phyloP scores from a whole-genome alignment of 2,797 vertebrate species.

The Pelodytes ibericus region DNA sequence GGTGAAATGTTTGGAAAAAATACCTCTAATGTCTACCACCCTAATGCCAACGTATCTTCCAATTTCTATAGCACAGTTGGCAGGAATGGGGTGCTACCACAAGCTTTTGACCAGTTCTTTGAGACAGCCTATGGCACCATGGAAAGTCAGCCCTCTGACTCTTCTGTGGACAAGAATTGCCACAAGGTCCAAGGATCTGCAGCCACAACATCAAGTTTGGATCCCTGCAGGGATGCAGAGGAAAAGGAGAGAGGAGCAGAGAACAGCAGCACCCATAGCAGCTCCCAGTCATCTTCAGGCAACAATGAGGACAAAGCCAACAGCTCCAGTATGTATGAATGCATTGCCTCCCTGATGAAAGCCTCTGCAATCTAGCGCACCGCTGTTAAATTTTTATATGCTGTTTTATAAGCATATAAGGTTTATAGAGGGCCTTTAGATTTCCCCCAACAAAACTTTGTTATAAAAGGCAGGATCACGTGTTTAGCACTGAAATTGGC shows the following conservation, averaged over 20 bases:
- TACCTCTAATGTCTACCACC: slow-evolving; percentile 80
- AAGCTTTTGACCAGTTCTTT: slow-evolving; percentile 98
- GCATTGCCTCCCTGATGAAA: slow-evolving; percentile 83
- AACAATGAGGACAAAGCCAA: slow-evolving; percentile 93
- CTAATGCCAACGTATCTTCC: slow-evolving; percentile 81
- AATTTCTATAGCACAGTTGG: slow-evolving; percentile 91
- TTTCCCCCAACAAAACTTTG: slow-evolving; percentile 97
- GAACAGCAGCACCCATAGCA: slow-evolving; percentile 84
- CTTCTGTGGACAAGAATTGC: slow-evolving; percentile 79
- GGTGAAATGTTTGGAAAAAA: slow-evolving; percentile 92
- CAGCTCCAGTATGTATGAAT: slow-evolving; percentile 93
- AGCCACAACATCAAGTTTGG: slow-evolving; percentile 75
- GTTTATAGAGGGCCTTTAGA: slow-evolving; percentile 98
- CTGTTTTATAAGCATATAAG: slow-evolving; percentile 99
- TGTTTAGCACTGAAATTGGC: slow-evolving; percentile 98
- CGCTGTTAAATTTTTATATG: slow-evolving; percentile 98
- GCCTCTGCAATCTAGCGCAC: slow-evolving; percentile 85
- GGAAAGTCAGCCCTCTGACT: slow-evolving; percentile 79
- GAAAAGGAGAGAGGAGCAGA: slow-evolving; percentile 82
- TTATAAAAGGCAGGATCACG: slow-evolving; percentile 97
- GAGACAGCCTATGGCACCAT: slow-evolving; percentile 89
- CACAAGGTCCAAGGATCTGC: slow-evolving; percentile 76
- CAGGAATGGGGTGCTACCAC: slow-evolving; percentile 94
- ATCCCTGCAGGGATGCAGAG: slow-evolving; percentile 76
- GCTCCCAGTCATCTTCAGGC: slow-evolving; percentile 93